Base-by-base conservation (phyloP, 2,888 invertebrate genomes). In the Chalcosyrphus nemorum region DNA sequence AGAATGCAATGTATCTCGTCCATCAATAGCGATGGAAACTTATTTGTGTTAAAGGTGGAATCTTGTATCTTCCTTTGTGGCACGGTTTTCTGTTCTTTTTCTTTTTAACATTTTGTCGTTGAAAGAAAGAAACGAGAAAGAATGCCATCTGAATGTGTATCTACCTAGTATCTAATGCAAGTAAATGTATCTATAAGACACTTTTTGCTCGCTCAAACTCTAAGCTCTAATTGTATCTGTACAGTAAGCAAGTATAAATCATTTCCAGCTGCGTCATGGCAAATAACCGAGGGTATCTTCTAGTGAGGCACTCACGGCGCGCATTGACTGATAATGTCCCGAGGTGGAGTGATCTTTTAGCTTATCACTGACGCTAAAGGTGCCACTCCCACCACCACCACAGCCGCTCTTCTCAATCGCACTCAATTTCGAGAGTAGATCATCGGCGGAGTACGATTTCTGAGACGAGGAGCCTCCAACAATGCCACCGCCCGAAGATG, bases 271-370 rank as follows among this genome's bases (percentile, higher is more conserved):
- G 38, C 43, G 50, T 85, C 81, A 92, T 89, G 92, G 92, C 88
- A 92, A 89, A 89, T 92, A 92, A 38, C 92, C 92, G 81, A 92
- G 88, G 32, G 92, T 91, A 86, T 92, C 92, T 86, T 92, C 92
- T n/a, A 92, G 88, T 2, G 92, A 92, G 71, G 91, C 90, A 89
- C 91, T 90, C 86, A 91, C 89, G 74, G 90, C 89, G 71, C 90
- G 88, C 89, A 92, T 90, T 32, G 91, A 89, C 80, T 92, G 92
- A 84, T 92, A 92, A 82, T 89, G 90, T 47, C 88, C 87, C 85
- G 88, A 89, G 66, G 54, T 63, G 15, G 68, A 68, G 71, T 78
- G 66, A 52, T 86, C 76, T 75, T 72, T 86, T n/a, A 77, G 32
- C 45, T 80, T 84, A 70, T 84, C 75, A 43, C 84, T 80, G 52